These are phyloP conservation scores for Hydriomena furcata DNA, from an alignment of 2,888 invertebrate genomes.

Conservation along the genomic window DNA sequence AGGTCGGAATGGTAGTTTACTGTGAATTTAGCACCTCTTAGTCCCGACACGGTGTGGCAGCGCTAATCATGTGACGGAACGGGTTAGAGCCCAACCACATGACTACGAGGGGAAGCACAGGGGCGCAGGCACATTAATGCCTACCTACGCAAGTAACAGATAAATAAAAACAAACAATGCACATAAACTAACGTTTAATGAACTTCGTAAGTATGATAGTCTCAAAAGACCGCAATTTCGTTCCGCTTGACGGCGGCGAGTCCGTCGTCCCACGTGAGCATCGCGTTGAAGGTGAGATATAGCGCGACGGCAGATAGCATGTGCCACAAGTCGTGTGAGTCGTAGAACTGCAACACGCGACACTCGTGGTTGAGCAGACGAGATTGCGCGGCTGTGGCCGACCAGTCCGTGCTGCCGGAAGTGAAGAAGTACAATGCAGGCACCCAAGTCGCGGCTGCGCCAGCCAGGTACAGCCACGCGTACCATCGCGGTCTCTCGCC, in stretches of 20 bases:
- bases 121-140: too few relatives aligned
- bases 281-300: conserved; percentile 92
- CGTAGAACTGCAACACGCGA: conserved; percentile 86
- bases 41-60: too few relatives aligned
- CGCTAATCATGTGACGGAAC: too few relatives aligned
- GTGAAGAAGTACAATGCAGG: conserved; percentile 85
- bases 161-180: too few relatives aligned
- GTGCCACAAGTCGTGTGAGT: conserved; percentile 95
- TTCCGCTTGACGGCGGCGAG: conserved; percentile 87
- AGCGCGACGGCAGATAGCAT: conserved; percentile 92
- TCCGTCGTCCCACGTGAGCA: conserved; percentile 94
- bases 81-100: too few relatives aligned
- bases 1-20: too few relatives aligned
- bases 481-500: conserved; percentile 85
- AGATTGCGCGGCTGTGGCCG: conserved; percentile 88
- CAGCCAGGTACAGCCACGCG: conserved; percentile 85
- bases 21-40: too few relatives aligned
- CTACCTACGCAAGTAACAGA: too few relatives aligned
- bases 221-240: conserved; percentile 90
- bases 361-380: conserved; percentile 79
- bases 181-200: neutral
- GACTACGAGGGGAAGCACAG: too few relatives aligned
- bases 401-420: conserved; percentile 58
- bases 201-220: too few relatives aligned
- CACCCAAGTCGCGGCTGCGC: conserved; percentile 87